Evolutionary conservation across 35 echinoderm and acorn worm species (phyloP), one percentile per base, ranked within the genome.

Genomic region (Ophioderma brevispina): DNA sequence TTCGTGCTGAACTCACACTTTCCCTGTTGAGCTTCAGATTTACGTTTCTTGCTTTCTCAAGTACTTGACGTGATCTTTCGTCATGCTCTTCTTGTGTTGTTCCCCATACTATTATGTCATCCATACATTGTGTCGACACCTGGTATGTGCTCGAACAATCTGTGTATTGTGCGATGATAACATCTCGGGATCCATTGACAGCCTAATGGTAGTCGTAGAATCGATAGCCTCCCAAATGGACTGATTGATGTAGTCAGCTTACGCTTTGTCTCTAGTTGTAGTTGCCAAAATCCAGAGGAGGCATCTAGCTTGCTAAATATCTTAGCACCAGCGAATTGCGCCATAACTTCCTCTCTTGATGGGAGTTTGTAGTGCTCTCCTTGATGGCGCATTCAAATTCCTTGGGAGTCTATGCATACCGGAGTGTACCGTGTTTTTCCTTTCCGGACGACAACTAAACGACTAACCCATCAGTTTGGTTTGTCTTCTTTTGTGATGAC

Each of bases 401-500:
- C 15, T 78, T 56, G 0, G 85, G 94, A n/a, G 75, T 92, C 90
- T 8, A 92, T 50, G 64, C 94, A 96, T 14, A 90, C 75, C 15
- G 2, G 92, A 25, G 40, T 84, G 78, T 21, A 76, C 43, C 41
- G n/a, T 39, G 18, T 52, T 35, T 76, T 94, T 94, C 40, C 34
- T 77, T 52, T 52, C 8, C 21, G 21, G 30, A 86, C 77, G 4
- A 84, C 38, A 0, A 82, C 78, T 30, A 92, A 36, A 21, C 55
- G 50, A 81, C 39, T 95, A 25, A 95, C 93, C 94, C 94, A 92
- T 17, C 88, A 89, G 39, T 85, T 92, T 64, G 94, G 92, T 81
- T 94, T 63, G 23, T 86, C 83, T 19, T 75, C 81, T 11, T 78
- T 37, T 18, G 17, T 23, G 19, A 94, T 91, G 36, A 94, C 92